Percentiles rank a stretch among this genome's conserved stretches.
phyloP scores from a whole-genome alignment of 2,113 vertebrate species.

The Salvator merianae region DNA sequence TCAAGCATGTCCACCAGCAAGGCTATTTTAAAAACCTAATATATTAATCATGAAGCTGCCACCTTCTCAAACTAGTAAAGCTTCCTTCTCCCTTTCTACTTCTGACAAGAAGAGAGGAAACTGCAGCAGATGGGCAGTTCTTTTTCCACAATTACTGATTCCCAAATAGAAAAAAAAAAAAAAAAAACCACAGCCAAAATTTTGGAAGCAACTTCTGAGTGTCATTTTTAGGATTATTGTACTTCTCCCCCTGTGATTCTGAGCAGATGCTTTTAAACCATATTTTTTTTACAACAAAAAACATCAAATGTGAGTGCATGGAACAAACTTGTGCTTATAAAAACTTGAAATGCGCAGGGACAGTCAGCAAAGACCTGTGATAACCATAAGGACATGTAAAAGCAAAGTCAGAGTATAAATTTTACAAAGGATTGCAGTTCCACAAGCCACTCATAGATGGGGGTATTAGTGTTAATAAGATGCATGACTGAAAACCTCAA shows the following conservation, averaged over 20 bases:
- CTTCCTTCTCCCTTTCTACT: neutral
- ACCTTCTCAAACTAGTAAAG: neutral
- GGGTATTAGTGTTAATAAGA: slow-evolving; percentile 40
- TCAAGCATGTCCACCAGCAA: neutral
- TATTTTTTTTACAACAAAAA: too few species aligned
- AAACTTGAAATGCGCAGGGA: neutral
- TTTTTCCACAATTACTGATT: neutral
- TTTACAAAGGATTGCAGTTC: slow-evolving; percentile 13
- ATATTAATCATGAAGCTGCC: neutral
- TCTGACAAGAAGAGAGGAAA: neutral
- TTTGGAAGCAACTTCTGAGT: neutral
- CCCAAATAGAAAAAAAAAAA: too few species aligned
- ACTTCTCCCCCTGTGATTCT: too few species aligned
- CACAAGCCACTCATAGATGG: slow-evolving; percentile 49
- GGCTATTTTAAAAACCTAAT: neutral
- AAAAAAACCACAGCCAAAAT: too few species aligned
- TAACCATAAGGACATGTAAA: neutral
- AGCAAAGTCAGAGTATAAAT: neutral
- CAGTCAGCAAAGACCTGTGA: neutral
- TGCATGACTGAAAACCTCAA: neutral
- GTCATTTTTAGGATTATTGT: neutral
- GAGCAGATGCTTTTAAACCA: too few species aligned
- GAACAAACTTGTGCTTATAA: neutral
- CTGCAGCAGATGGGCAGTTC: neutral
- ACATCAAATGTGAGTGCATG: too few species aligned